Evolutionary conservation across 2,888 invertebrate genomes (phyloP).

Genomic region (Rhynchonema sp.): DNA sequence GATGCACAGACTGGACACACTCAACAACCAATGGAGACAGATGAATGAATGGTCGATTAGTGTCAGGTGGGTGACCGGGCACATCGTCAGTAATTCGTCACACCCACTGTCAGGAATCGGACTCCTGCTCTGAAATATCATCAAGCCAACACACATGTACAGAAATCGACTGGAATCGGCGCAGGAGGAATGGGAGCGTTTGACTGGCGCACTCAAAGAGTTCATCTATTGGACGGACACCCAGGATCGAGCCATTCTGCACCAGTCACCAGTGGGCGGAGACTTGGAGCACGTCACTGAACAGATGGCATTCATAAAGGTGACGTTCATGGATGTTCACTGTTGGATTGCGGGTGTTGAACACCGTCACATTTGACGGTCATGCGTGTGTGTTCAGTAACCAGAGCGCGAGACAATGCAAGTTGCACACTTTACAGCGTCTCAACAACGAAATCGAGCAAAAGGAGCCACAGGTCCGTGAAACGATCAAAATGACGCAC

Average conservation of each 20-base stretch:
- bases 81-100: not conserved
- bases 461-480: not conserved
- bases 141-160: not conserved
- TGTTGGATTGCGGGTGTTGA: no score
- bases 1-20: conserved; percentile 74
- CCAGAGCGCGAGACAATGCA: no score
- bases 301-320: conserved; percentile 57
- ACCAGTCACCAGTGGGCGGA: conserved; percentile 61
- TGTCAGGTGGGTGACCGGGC: conserved; percentile 45
- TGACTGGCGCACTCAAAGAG: conserved; percentile 65
- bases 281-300: conserved; percentile 56
- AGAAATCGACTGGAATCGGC: conserved; percentile 88
- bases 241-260: conserved; percentile 12
- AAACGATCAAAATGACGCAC: conserved; percentile 17
- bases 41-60: conserved; percentile 73
- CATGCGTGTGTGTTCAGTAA: no score
- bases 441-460: not conserved
- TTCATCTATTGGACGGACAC: conserved; percentile 80
- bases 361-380: no score
- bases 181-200: conserved; percentile 85
- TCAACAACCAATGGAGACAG: conserved; percentile 90
- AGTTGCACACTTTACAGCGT: not conserved
- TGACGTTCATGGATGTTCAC: no score
- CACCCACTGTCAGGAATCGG: no score
- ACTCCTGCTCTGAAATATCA: no score